Evolutionary conservation across 2,888 invertebrate species (phyloP).

Genomic region (Lasioglossum zephyrum): DNA sequence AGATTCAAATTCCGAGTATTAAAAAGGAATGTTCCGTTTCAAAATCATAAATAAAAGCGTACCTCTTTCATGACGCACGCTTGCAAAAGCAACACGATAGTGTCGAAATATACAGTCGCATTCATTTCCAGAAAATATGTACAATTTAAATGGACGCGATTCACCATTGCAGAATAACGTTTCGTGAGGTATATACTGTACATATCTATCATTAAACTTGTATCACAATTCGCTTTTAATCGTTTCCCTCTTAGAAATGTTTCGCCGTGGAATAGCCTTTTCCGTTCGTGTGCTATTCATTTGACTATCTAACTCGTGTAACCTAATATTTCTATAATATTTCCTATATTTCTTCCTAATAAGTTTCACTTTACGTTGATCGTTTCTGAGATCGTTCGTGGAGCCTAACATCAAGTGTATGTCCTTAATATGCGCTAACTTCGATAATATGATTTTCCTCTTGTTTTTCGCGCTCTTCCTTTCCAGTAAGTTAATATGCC

Average conservation of each 20-base stretch:
- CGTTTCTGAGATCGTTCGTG: conserved; percentile 72
- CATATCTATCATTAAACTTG: conserved; percentile 48
- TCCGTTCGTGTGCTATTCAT: conserved; percentile 41
- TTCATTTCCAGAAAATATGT: conserved; percentile 24
- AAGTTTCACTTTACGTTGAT: conserved; percentile 68
- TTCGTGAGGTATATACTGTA: conserved; percentile 39
- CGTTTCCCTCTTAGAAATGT: conserved; percentile 36
- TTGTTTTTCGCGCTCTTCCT: conserved; percentile 63
- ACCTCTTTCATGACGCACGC: background rate
- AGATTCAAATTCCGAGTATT: background rate
- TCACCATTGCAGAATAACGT: conserved; percentile 36
- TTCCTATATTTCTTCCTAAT: conserved; percentile 68
- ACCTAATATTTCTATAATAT: conserved; percentile 64
- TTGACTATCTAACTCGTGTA: conserved; percentile 59
- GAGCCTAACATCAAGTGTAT: conserved; percentile 79
- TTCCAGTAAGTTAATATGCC: conserved; percentile 65
- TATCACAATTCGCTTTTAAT: conserved; percentile 80
- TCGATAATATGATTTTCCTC: conserved; percentile 76
- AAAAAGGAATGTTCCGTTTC: conserved; percentile 34
- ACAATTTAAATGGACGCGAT: conserved; percentile 8
- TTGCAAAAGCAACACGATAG: background rate
- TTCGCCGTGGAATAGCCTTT: conserved; percentile 25
- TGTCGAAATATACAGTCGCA: conserved; percentile 13
- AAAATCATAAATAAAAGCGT: background rate
- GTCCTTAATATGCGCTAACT: conserved; percentile 78